Base-by-base conservation (phyloP, 2,888 invertebrate species). In the Bombylius major region DNA sequence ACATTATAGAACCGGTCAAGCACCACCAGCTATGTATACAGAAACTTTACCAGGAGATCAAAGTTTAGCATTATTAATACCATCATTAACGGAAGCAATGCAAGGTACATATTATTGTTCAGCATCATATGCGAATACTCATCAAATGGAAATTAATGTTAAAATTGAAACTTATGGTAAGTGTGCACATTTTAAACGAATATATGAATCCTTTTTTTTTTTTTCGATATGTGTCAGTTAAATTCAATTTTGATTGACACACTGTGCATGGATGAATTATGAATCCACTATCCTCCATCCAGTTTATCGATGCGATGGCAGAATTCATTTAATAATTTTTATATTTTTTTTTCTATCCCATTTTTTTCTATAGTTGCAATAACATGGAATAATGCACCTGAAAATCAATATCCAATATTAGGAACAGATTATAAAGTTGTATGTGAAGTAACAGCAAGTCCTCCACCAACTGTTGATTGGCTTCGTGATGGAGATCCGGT, bases 401-500 rank as follows among this genome's bases (percentile, higher is more conserved):
- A 79, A 66, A 84, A 86, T 66, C 93, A 94, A 70, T 87, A 81
- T 66, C 89, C 92, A 2, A 85, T 85, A 33, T 79, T 87, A 55
- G 86, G 87, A 36, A 78, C 80, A 62, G 84, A 89, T 65, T 89
- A 82, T 69, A 81, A 81, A 69, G 83, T 94, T 23, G 83, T 82
- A 74, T 94, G 94, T 68, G 83, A 86, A 70, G 93, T 93, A 0
- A 82, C 82, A 58, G 92, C 93, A 0, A 84, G 86, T 70, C 93
- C 93, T 12, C 78, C 87, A 42, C 91, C 93, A 0, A 80, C 82
- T n/a, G 83, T 93, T 12, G 87, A 88, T 69, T 93, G 93, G 91
- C 79, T 86, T 61, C 86, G 86, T 70, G 85, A 90, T 69, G 86
- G 85, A 44, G 81, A 82, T 65, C 76, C 79, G 59, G 82, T 82